phyloP scores from a whole-genome alignment of 2,113 vertebrate species.

The Gobio gobio region DNA sequence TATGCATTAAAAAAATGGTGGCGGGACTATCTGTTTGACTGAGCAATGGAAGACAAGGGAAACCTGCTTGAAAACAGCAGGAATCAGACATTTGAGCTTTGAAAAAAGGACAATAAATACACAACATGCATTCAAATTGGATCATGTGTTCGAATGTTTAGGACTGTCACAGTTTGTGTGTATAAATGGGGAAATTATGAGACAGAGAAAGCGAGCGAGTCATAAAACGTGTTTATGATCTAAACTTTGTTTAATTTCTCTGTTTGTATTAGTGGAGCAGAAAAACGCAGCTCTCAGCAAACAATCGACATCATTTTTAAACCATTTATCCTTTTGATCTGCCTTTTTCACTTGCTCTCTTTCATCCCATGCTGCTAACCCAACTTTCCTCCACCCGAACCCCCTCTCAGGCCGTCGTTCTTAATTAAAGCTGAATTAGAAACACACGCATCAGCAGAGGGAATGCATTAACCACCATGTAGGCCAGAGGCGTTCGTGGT shows the following conservation, averaged over 20 bases:
- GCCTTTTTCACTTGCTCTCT: neutral
- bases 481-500: slow-evolving; percentile 26
- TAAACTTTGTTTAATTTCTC: slow-evolving; percentile 24
- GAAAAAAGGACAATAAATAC: neutral
- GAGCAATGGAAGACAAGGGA: neutral
- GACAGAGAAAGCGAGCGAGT: neutral
- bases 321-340: slow-evolving; percentile 32
- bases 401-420: slow-evolving; percentile 13
- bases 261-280: neutral
- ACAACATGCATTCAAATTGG: neutral
- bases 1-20: neutral
- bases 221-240: slow-evolving; percentile 23
- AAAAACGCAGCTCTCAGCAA: slow-evolving; percentile 15
- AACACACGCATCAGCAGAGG: slow-evolving; percentile 38
- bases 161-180: neutral
- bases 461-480: slow-evolving; percentile 37
- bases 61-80: neutral
- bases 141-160: slow-evolving; percentile 17
- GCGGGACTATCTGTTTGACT: neutral
- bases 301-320: slow-evolving; percentile 40
- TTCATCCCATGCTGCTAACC: slow-evolving; percentile 21
- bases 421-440: slow-evolving; percentile 43
- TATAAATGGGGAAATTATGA: slow-evolving; percentile 1
- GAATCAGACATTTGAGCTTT: neutral
- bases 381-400: slow-evolving; percentile 8